Base-by-base conservation (phyloP, 2,113 vertebrate genomes). In the Tricholaema leucomelas region DNA sequence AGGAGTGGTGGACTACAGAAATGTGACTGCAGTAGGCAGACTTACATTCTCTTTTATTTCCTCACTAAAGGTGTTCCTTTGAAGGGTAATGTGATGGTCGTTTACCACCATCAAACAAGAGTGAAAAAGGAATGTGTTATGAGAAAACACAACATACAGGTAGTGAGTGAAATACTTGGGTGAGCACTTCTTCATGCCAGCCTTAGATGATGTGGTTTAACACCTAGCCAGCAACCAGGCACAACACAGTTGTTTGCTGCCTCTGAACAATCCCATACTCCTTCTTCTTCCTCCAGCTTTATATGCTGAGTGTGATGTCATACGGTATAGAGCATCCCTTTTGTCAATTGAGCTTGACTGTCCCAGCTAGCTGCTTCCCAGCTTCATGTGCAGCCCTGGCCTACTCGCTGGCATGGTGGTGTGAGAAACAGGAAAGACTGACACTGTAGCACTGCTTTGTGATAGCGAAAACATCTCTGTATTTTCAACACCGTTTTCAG, bases 61-160 rank as follows among this genome's bases (percentile, higher is more conserved):
- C 9, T 60, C 15, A 7, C 4, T 24, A 16, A 83, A 36, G 7
- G 7, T 18, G 6, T 40, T 76, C 31, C 46, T 60, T 11, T 2
- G 0, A 69, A 48, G 36, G 4, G 5, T 70, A 15, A 13, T 48
- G 4, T 1, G 5, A 1, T 13, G 7, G 5, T n/a, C 31, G 5
- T 35, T 69, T 24, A 9, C 61, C n/a, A 27, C 18, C 7, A 8
- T 69, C 27, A 36, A 75, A 61, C 3, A 33, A 4, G 12, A 10
- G 11, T 56, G 27, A 38, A 54, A 74, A 52, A 15, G 23, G 11
- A 40, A 27, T 1, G 0, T 1, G 0, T 36, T 33, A 9, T 35
- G 52, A 28, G 9, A 15, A 25, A 50, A 18, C 16, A 44, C 9
- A 3, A 3, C 1, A 2, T 28, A 2, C 3, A 28, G 13, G 3